A percentile compares a stretch with the other conserved stretches of the same genome.
These are phyloP conservation scores for Meloidogyne exigua DNA, from an alignment of 1,140 invertebrate species.

Conservation along the genomic window DNA sequence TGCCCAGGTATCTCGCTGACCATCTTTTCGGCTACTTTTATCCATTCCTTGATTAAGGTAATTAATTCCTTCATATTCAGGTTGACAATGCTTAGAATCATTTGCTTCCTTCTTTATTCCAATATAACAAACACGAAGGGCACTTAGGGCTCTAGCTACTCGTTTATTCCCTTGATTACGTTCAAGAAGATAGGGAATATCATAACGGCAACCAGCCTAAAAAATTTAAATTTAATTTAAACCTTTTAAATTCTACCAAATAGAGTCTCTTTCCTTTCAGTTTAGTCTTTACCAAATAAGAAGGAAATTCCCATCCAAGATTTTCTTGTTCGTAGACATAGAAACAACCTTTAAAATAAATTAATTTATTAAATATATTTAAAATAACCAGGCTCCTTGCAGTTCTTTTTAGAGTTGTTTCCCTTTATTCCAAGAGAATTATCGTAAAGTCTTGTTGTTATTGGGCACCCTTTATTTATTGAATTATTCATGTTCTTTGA, in stretches of 20 bases:
- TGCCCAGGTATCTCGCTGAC: background rate
- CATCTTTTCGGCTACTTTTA: background rate
- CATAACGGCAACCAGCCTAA: background rate
- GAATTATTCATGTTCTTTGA: background rate
- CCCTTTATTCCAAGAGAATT: background rate
- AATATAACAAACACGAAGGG: background rate
- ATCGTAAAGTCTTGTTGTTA: background rate
- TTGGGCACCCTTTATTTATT: background rate
- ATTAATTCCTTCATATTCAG: background rate
- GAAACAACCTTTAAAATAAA: background rate
- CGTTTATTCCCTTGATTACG: background rate
- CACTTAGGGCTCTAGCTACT: background rate
- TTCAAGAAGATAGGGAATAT: background rate
- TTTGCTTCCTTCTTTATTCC: background rate
- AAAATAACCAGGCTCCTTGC: background rate
- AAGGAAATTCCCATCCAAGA: background rate
- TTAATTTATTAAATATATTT: background rate
- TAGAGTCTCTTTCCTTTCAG: background rate
- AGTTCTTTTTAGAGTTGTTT: background rate
- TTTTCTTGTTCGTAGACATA: background rate
- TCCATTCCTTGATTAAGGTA: background rate
- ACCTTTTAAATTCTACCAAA: background rate
- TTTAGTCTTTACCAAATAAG: background rate
- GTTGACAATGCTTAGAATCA: background rate
- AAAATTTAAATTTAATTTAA: background rate